Base-by-base conservation (phyloP, 2,797 vertebrate species). In the Rhinoraja longicauda region DNA sequence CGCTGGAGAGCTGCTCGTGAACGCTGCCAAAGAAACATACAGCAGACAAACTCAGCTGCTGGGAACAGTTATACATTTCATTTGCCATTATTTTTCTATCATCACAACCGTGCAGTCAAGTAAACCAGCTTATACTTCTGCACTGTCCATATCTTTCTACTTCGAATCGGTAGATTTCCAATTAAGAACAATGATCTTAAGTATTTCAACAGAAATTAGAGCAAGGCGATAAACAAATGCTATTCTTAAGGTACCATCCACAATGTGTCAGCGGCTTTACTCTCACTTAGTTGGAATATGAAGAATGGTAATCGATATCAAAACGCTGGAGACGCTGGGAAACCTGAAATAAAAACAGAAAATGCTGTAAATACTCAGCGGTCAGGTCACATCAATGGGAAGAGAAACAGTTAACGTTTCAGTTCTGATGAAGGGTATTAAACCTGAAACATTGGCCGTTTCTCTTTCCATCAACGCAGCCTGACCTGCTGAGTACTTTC, bases 1-100 rank as follows among this genome's bases (percentile, higher is more conserved):
- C 99, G 97, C 97, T 99, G 99, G 96, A 99, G 96, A 94, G 99
- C 99, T 93, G 99, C 99, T 95, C 99, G 97, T 94, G 99, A 99
- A 94, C 98, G 96, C 99, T 99, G 97, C 45, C 93, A 86, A 7
- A 93, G 12, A 39, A 29, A 94, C 19, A 64, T 93, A 93, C 93
- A 93, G 45, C 24, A 93, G n/a, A 92, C 29, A 72, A 77, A 75
- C 59, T 82, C 39, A 81, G 45, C 29, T 32, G 26, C 39, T 70
- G 24, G 70, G 19, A 73, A 73, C 3, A 70, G 24, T 73, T 67
- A 53, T 67, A 67, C 12, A 67, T 12, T 67, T 67, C 12, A 29
- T 59, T 59, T 62, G 29, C 57, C 26, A 67, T 12, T 86, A 17
- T 59, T 86, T 86, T 64, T 57, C 29, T 15, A 86, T 86, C 29